These are phyloP conservation scores for Vanacampus margaritifer DNA, from an alignment of 2,113 vertebrate species.

Conservation along the genomic window DNA sequence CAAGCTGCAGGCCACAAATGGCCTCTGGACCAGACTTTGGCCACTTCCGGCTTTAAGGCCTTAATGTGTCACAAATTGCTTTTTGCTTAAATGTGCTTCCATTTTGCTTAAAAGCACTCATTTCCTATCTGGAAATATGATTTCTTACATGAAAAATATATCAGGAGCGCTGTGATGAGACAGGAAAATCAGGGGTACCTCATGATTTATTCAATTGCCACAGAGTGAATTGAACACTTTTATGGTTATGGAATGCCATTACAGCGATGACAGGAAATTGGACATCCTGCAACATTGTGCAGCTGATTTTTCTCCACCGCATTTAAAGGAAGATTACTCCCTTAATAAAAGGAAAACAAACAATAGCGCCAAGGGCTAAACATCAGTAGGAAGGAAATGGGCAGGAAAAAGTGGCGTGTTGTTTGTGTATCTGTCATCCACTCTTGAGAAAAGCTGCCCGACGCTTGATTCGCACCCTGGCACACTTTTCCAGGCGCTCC, in stretches of 20 bases:
- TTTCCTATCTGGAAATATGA: slow-evolving; percentile 36
- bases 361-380: slow-evolving; percentile 38
- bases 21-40: neutral
- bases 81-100: neutral
- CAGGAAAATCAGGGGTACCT: slow-evolving; percentile 30
- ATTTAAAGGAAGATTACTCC: slow-evolving; percentile 13
- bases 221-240: slow-evolving; percentile 47
- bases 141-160: slow-evolving; percentile 55
- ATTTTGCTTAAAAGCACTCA: slow-evolving; percentile 9
- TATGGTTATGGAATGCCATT: slow-evolving; percentile 42
- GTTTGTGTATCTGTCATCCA: slow-evolving; percentile 18
- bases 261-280: slow-evolving; percentile 30
- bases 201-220: slow-evolving; percentile 59
- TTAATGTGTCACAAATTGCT: slow-evolving; percentile 18
- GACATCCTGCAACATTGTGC: slow-evolving; percentile 29
- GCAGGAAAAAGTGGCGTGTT: slow-evolving; percentile 13
- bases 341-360: slow-evolving; percentile 16
- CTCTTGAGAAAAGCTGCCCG: slow-evolving; percentile 25
- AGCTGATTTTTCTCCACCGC: slow-evolving; percentile 20
- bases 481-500: slow-evolving; percentile 34
- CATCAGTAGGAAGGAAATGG: slow-evolving; percentile 23
- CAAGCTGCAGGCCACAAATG: neutral
- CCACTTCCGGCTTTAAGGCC: neutral
- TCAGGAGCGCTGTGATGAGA: slow-evolving; percentile 30
- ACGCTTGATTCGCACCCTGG: slow-evolving; percentile 4